Evolutionary conservation across 2,113 vertebrate species (phyloP).

Genomic region (Campylorhamphus procurvoides): DNA sequence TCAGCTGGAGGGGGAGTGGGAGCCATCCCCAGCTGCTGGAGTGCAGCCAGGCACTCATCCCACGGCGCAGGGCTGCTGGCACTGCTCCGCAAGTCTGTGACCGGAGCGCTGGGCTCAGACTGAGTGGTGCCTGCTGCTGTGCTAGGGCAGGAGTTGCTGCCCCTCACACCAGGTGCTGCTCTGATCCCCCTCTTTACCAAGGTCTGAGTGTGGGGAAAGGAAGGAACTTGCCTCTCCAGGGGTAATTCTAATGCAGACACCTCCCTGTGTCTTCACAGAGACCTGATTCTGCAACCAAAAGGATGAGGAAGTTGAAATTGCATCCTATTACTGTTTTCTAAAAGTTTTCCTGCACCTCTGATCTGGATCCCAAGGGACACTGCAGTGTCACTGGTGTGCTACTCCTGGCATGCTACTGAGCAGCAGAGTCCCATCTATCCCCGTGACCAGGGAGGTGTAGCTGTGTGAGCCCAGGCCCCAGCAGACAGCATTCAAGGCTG

Average conservation of each 20-base stretch:
- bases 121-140: background rate
- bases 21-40: background rate
- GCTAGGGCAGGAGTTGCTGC: background rate
- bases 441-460: background rate
- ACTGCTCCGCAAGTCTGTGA: background rate
- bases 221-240: background rate
- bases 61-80: background rate
- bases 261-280: background rate
- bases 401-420: background rate
- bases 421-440: background rate
- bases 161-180: background rate
- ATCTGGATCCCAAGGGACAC: background rate
- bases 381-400: background rate
- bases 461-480: background rate
- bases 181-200: background rate
- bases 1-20: background rate
- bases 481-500: fast-evolving
- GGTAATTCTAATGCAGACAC: background rate
- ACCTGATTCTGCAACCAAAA: background rate
- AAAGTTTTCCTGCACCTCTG: background rate
- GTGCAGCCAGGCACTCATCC: background rate
- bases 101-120: background rate
- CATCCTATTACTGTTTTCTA: background rate
- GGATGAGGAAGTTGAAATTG: background rate
- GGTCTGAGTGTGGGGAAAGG: background rate